Evolutionary conservation across 2,888 invertebrate genomes (phyloP).

Genomic region (Rotaria socialis): DNA sequence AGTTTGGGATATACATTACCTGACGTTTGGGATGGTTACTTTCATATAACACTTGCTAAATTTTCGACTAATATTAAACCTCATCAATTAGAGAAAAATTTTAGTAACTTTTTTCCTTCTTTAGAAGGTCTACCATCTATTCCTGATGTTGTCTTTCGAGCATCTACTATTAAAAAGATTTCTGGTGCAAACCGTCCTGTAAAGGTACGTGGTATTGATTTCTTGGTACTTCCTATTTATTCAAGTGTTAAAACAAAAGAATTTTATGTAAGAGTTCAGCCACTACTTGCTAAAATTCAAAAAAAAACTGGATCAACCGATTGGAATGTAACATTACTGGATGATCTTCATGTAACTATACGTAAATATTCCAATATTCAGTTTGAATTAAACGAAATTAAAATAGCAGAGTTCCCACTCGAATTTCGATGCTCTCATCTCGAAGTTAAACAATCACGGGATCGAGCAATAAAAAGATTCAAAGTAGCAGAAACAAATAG

Average conservation of each 20-base stretch:
- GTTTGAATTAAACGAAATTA: not conserved
- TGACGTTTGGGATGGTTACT: constrained; percentile 27
- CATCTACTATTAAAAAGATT: not conserved
- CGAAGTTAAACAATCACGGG: not conserved
- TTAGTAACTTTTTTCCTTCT: not conserved
- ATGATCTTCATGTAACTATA: not conserved
- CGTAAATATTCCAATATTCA: not conserved
- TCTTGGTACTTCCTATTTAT: not conserved
- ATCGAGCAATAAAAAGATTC: too few relatives aligned
- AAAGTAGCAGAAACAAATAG: not conserved
- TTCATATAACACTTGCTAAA: not conserved
- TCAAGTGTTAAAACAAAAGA: not conserved
- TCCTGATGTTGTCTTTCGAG: not conserved
- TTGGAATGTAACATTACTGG: not conserved
- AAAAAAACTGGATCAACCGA: not conserved
- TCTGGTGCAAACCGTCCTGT: not conserved
- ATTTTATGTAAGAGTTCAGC: not conserved
- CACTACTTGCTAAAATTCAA: not conserved
- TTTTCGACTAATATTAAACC: not conserved
- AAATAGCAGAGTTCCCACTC: not conserved
- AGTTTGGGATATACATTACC: not conserved
- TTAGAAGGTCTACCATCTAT: not conserved
- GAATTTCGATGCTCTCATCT: not conserved
- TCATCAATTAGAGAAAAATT: not conserved
- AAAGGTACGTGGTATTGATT: not conserved